phyloP scores from a whole-genome alignment of 2,888 invertebrate genomes.

The Acronicta alni region DNA sequence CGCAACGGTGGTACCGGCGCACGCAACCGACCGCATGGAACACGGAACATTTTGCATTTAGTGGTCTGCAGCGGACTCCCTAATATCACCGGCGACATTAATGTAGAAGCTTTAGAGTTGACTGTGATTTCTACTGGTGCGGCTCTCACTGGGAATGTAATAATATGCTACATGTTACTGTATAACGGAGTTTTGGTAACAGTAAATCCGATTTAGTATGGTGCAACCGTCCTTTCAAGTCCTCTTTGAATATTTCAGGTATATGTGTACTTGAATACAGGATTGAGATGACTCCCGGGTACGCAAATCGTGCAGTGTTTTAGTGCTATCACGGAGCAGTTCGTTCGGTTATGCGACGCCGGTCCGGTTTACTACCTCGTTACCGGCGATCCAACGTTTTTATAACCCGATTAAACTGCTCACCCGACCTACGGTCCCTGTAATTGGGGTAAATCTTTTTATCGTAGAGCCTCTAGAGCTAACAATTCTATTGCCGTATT shows the following conservation, averaged over 20 bases:
- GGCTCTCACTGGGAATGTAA: slow-evolving; percentile 28
- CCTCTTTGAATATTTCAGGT: slow-evolving; percentile 53
- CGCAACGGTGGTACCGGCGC: slow-evolving; percentile 46
- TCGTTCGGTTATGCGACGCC: slow-evolving; percentile 68
- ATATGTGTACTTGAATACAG: slow-evolving; percentile 31
- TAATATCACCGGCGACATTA: slow-evolving; percentile 50
- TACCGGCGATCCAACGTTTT: slow-evolving; percentile 82
- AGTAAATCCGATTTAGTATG: slow-evolving; percentile 46
- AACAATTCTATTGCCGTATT: slow-evolving; percentile 55
- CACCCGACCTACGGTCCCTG: slow-evolving; percentile 73
- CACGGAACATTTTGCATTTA: slow-evolving; percentile 59
- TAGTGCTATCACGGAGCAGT: slow-evolving; percentile 66
- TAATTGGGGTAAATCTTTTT: slow-evolving; percentile 85
- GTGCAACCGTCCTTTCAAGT: slow-evolving; percentile 37
- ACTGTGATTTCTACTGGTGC: slow-evolving; percentile 46
- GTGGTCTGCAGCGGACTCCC: slow-evolving; percentile 49
- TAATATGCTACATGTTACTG: slow-evolving; percentile 31
- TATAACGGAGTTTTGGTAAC: slow-evolving; percentile 43
- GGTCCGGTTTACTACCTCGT: slow-evolving; percentile 82
- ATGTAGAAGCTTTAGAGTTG: slow-evolving; percentile 47
- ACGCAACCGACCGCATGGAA: slow-evolving; percentile 57
- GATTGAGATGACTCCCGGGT: slow-evolving; percentile 43
- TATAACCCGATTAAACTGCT: slow-evolving; percentile 83
- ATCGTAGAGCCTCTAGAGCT: slow-evolving; percentile 63
- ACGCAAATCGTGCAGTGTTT: slow-evolving; percentile 58